Conservation (phyloP, 1,140 invertebrate species). For the Calycopis cecrops region DNA sequence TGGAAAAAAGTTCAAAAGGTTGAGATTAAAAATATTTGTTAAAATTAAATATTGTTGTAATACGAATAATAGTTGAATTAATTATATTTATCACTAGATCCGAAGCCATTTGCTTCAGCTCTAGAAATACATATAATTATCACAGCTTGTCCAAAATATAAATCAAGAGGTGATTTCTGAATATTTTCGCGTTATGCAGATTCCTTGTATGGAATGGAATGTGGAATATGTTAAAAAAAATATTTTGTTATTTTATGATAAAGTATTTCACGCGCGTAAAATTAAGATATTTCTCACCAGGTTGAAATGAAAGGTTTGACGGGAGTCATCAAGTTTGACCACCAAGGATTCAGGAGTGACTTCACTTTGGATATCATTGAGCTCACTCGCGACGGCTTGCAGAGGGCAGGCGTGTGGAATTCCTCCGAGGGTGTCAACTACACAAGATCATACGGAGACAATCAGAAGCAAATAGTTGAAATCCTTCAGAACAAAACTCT, state of each 20-base stretch:
- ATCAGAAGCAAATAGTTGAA: constrained; percentile 88
- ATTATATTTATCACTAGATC: no score
- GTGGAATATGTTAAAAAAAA: no score
- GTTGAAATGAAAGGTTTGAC: constrained; percentile 94
- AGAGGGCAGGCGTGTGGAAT: constrained; percentile 93
- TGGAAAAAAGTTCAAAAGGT: no score
- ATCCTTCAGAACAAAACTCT: constrained; percentile 95
- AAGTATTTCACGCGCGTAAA: background rate
- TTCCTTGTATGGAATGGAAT: no score
- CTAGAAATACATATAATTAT: no score
- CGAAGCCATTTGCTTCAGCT: no score
- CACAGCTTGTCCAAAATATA: background rate
- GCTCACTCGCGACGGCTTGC: constrained; percentile 85
- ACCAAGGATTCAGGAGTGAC: constrained; percentile 93
- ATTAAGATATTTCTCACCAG: constrained; percentile 66
- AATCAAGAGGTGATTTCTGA: background rate
- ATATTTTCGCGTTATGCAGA: no score
- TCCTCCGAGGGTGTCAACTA: constrained; percentile 92
- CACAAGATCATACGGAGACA: constrained; percentile 89
- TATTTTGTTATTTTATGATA: no score
- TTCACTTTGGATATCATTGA: constrained; percentile 94
- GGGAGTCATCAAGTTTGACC: constrained; percentile 95
- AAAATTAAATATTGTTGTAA: no score
- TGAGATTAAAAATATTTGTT: no score
- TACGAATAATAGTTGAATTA: no score